Evolutionary conservation across 1,140 invertebrate genomes (phyloP).

Genomic region (Sipha flava): DNA sequence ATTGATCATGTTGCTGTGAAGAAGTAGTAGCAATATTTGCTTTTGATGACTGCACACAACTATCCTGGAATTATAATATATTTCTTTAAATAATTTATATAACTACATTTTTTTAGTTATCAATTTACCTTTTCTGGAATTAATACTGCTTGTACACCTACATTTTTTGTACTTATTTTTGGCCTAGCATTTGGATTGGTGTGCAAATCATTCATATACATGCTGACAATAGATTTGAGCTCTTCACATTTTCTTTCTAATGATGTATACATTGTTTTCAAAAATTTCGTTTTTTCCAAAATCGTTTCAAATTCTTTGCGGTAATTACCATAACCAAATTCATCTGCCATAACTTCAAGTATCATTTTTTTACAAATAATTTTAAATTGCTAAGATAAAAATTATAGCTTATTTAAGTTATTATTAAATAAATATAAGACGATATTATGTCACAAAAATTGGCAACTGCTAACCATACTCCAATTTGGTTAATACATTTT

Average conservation of each 20-base stretch:
- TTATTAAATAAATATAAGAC: not conserved
- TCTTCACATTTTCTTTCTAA: not conserved
- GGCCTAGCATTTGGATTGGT: not conserved
- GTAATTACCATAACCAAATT: not conserved
- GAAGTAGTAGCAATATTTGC: too few relatives aligned
- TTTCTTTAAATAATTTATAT: too few relatives aligned
- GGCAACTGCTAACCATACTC: not conserved
- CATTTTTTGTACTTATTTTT: not conserved
- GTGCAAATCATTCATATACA: not conserved
- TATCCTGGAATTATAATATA: not conserved
- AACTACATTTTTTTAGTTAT: not conserved
- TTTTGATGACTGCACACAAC: not conserved
- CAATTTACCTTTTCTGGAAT: not conserved
- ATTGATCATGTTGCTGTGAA: too few relatives aligned
- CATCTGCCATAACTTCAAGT: not conserved
- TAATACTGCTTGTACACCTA: not conserved
- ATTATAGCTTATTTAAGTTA: not conserved
- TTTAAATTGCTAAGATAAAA: constrained; percentile 3
- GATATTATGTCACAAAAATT: not conserved
- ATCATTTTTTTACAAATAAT: not conserved
- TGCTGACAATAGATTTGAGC: not conserved
- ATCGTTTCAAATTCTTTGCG: not conserved
- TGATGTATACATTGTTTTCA: not conserved
- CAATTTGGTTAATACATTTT: not conserved
- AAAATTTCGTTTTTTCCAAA: not conserved